Percentiles rank a stretch among this genome's conserved stretches.
These are phyloP conservation scores for Brachionus plicatilis DNA, from an alignment of 1,140 invertebrate genomes.

Conservation along the genomic window DNA sequence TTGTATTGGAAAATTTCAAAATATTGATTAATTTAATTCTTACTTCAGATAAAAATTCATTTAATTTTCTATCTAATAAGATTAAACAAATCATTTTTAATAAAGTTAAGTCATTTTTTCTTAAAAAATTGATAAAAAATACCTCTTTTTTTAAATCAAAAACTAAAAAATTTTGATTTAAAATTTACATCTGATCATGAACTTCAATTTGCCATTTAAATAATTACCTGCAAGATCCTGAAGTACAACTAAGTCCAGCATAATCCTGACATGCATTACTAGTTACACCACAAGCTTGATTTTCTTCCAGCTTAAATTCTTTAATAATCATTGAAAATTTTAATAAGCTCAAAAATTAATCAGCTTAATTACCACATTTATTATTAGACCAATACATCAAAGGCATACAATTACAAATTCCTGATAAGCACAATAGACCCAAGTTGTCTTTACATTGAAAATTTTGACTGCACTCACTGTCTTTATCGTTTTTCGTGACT, in stretches of 20 bases:
- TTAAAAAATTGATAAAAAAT: too few relatives aligned
- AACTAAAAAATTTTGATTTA: too few relatives aligned
- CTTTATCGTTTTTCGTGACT: neutral
- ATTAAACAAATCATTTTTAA: too few relatives aligned
- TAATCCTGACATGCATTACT: conserved; percentile 19
- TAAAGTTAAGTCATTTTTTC: too few relatives aligned
- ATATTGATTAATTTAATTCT: too few relatives aligned
- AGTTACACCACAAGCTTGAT: neutral
- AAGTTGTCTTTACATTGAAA: neutral
- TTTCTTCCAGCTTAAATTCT: neutral
- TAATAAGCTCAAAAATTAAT: neutral
- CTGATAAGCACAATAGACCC: neutral
- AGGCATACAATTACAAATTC: neutral
- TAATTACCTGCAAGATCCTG: neutral
- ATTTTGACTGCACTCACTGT: neutral
- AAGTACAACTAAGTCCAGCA: neutral
- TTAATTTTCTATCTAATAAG: too few relatives aligned
- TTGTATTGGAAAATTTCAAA: too few relatives aligned
- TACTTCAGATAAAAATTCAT: too few relatives aligned
- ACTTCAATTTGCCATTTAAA: too few relatives aligned
- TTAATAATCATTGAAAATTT: neutral
- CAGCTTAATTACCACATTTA: neutral
- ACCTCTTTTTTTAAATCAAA: too few relatives aligned
- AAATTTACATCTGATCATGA: too few relatives aligned
- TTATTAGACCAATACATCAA: neutral